A percentile compares a stretch with the other conserved stretches of the same genome.
These are phyloP conservation scores for Muscidifurax raptorellus DNA, from an alignment of 1,140 invertebrate genomes.

Conservation along the genomic window DNA sequence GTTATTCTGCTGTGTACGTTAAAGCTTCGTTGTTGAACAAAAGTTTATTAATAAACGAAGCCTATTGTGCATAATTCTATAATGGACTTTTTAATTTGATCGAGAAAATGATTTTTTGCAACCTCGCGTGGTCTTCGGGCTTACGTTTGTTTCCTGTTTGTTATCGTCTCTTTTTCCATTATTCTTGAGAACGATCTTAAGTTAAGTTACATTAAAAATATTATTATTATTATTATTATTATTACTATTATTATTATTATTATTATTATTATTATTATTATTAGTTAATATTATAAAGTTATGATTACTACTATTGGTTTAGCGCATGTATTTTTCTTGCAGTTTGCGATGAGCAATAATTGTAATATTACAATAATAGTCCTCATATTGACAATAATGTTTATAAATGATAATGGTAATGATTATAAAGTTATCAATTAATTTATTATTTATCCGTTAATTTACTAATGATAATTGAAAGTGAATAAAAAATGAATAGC, in stretches of 20 bases:
- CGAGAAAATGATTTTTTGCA: constrained; percentile 27
- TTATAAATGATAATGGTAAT: constrained; percentile 32
- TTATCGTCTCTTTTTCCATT: constrained; percentile 45
- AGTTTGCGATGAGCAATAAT: constrained; percentile 48
- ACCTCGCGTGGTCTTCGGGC: constrained; percentile 35
- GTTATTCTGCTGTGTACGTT: constrained; percentile 12
- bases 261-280: too few species aligned
- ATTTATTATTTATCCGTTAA: constrained; percentile 50
- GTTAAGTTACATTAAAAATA: constrained; percentile 45
- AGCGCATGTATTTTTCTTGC: constrained; percentile 5
- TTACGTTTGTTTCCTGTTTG: constrained; percentile 46
- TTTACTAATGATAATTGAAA: constrained; percentile 43
- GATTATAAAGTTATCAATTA: constrained; percentile 38
- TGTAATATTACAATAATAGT: constrained; percentile 57
- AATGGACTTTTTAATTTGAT: constrained; percentile 12
- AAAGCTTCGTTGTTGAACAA: constrained; percentile 34
- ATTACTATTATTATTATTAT: constrained; percentile 21
- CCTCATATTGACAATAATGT: constrained; percentile 60
- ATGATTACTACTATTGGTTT: constrained; percentile 9
- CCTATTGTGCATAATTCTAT: not conserved
- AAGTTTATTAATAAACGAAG: constrained; percentile 5
- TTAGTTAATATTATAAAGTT: constrained; percentile 29
- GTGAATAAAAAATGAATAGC: constrained; percentile 49
- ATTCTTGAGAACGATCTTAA: constrained; percentile 40
- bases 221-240: constrained; percentile 41